phyloP scores from a whole-genome alignment of 2,888 invertebrate species.

The Villa cingulata region DNA sequence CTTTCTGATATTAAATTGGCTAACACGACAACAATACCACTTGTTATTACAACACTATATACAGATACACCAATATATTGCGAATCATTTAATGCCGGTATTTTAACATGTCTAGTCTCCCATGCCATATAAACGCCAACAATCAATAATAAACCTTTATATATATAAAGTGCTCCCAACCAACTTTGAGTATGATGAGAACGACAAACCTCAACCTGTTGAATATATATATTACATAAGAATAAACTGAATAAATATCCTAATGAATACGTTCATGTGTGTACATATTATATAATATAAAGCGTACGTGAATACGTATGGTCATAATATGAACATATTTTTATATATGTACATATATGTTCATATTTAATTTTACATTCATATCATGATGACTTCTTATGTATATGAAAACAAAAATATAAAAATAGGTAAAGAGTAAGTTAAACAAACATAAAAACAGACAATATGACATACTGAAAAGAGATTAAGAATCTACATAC shows the following conservation, averaged over 20 bases:
- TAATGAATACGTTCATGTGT: too few species aligned
- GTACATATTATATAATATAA: too few species aligned
- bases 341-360: too few species aligned
- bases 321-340: too few species aligned
- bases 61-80: conserved; percentile 89
- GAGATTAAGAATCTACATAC: too few species aligned
- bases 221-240: conserved; percentile 19
- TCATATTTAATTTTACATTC: too few species aligned
- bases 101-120: conserved; percentile 87
- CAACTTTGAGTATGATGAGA: conserved; percentile 79
- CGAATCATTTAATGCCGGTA: conserved; percentile 82
- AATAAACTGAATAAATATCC: not conserved
- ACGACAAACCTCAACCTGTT: conserved; percentile 76
- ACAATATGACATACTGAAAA: too few species aligned
- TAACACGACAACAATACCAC: conserved; percentile 71
- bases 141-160: conserved; percentile 75
- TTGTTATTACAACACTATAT: conserved; percentile 80
- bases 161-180: conserved; percentile 80
- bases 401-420: too few species aligned
- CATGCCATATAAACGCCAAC: conserved; percentile 93
- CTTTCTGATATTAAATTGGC: conserved; percentile 78
- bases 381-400: too few species aligned
- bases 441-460: too few species aligned
- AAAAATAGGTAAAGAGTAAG: too few species aligned
- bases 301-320: too few species aligned